Conservation (phyloP, 2,797 vertebrate species). For the Eulemur mongoz region DNA sequence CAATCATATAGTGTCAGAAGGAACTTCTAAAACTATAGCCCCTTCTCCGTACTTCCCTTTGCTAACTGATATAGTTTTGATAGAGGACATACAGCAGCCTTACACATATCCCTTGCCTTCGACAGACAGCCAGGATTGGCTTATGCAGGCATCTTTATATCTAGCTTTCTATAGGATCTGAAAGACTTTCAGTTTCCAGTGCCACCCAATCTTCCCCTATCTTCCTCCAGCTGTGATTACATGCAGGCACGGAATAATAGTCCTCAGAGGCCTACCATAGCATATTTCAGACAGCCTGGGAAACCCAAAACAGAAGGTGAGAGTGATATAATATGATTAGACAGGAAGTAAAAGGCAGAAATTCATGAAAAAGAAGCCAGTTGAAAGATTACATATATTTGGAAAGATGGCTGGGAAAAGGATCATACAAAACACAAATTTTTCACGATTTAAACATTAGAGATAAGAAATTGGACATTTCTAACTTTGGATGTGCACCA, state of each 20-base stretch:
- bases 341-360: background rate
- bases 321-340: background rate
- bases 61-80: background rate
- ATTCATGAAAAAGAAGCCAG: background rate
- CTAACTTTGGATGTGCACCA: background rate
- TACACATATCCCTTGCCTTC: background rate
- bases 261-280: background rate
- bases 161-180: background rate
- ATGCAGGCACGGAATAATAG: background rate
- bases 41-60: background rate
- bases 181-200: background rate
- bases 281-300: background rate
- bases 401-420: background rate
- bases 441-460: background rate
- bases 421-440: background rate
- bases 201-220: background rate
- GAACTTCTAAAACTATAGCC: background rate
- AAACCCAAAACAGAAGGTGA: background rate
- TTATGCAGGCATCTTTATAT: background rate
- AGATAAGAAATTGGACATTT: background rate
- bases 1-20: background rate
- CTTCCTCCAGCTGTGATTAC: background rate
- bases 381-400: conserved; percentile 23
- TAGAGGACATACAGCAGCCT: background rate
- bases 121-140: background rate